Conservation (phyloP, 2,797 vertebrate species). For the Takifugu ocellatus region DNA sequence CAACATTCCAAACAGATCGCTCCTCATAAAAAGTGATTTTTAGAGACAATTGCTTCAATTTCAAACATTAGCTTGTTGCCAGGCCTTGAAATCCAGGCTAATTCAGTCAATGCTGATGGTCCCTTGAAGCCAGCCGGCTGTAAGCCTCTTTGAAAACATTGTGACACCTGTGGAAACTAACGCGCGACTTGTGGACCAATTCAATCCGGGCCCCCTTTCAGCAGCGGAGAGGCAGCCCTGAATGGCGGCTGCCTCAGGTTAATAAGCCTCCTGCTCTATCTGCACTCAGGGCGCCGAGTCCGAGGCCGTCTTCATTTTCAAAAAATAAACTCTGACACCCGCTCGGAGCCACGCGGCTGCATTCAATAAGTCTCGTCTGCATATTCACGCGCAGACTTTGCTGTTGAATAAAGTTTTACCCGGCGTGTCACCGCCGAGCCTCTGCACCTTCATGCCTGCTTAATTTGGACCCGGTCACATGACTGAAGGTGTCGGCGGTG, state of each 20-base stretch:
- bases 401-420: conserved; percentile 40
- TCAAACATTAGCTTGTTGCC: no score
- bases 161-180: conserved; percentile 17
- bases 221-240: not conserved
- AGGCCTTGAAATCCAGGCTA: no score
- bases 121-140: conserved; percentile 15
- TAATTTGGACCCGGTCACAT: conserved; percentile 63
- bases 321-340: no score
- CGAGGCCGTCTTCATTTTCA: no score
- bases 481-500: conserved; percentile 71
- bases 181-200: not conserved
- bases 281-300: not conserved
- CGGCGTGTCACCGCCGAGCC: conserved; percentile 17
- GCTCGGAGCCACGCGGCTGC: no score
- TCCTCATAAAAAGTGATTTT: no score
- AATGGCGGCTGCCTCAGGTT: not conserved
- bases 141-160: conserved; percentile 17
- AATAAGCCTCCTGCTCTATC: not conserved
- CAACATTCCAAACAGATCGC: no score
- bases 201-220: conserved; percentile 9
- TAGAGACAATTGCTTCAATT: no score
- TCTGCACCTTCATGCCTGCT: conserved; percentile 52
- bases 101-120: no score
- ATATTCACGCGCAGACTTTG: no score
- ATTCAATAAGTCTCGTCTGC: no score